A percentile compares a stretch with the other conserved stretches of the same genome.
These are phyloP conservation scores for Apistogramma diplotaenia DNA, from an alignment of 2,113 vertebrate species.

Conservation along the genomic window DNA sequence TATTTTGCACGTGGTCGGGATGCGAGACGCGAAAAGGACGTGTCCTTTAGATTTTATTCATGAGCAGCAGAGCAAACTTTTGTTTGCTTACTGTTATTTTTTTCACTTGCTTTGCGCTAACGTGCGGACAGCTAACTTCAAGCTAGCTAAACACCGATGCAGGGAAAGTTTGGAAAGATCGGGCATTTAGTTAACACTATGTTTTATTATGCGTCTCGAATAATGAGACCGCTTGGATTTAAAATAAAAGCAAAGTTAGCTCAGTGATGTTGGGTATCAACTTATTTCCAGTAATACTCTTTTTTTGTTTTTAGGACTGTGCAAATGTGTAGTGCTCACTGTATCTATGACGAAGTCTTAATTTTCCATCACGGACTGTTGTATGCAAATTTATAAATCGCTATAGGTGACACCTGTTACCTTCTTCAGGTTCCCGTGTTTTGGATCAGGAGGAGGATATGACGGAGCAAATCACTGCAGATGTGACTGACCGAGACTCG, in stretches of 20 bases:
- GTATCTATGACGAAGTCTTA: not conserved
- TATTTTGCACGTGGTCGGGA: conserved; percentile 31
- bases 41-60: not conserved
- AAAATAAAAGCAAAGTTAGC: not conserved
- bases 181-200: not conserved
- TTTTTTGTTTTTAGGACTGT: not conserved
- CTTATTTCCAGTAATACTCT: not conserved
- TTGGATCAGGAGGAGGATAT: conserved; percentile 43
- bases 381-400: not conserved
- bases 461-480: conserved; percentile 36
- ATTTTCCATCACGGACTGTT: not conserved
- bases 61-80: conserved; percentile 35
- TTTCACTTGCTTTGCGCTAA: not conserved
- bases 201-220: not conserved
- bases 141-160: conserved; percentile 28
- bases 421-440: conserved; percentile 31
- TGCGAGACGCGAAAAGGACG: not conserved
- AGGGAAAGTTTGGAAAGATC: conserved; percentile 25
- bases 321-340: not conserved
- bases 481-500: conserved; percentile 10
- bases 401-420: conserved; percentile 32
- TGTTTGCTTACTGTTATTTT: conserved; percentile 31
- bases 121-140: not conserved
- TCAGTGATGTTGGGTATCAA: not conserved
- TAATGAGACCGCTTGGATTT: not conserved